Evolutionary conservation across 1,140 invertebrate genomes (phyloP), one percentile per base, ranked within the genome.

Genomic region (Cyclina sinensis): DNA sequence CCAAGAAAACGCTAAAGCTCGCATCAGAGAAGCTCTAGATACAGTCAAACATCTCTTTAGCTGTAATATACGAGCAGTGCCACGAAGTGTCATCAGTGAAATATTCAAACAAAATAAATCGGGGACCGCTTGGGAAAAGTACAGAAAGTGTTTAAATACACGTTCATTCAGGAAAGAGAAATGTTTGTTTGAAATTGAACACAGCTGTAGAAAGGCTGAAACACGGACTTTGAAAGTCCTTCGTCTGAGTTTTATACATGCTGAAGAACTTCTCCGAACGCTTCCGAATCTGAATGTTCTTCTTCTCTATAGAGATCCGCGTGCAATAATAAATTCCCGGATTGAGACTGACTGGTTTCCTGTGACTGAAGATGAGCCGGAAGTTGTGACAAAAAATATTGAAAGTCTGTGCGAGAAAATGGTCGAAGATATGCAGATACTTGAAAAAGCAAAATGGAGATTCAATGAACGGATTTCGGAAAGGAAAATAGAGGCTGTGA

Each of bases 331-430:
- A 24, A 48, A 59, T 51, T 86, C 83, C 51, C 35, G 83, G 46
- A 76, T 86, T 30, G 27, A 51, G n/a, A 76, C 73, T 0, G 48
- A 76, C 30, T 84, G 82, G 82, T 84, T 84, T 39, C 82, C 82
- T 16, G 82, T 84, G n/a, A 12, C 12, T 27, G 82, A 84, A 68
- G 46, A 74, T 16, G 35, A 74, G 0, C n/a, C 82, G 21, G 46
- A 30, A 24, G 43, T 16, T 3, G 62, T 54, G 24, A 18, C 14
- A 57, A 70, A 46, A 7, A 73, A 73, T 32, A 73, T 84, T 11
- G 24, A 51, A 12, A 84, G 65, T 54, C 68, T 73, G 7, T 84
- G 82, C 39, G n/a, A 21, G 11, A 84, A 84, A 54, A 84, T 84
- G 82, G 43, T 54, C 3, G 30, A 21, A 24, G 82, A 84, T 48